These are phyloP conservation scores for Drosophila truncata DNA, from an alignment of 1,140 invertebrate genomes.

Conservation along the genomic window DNA sequence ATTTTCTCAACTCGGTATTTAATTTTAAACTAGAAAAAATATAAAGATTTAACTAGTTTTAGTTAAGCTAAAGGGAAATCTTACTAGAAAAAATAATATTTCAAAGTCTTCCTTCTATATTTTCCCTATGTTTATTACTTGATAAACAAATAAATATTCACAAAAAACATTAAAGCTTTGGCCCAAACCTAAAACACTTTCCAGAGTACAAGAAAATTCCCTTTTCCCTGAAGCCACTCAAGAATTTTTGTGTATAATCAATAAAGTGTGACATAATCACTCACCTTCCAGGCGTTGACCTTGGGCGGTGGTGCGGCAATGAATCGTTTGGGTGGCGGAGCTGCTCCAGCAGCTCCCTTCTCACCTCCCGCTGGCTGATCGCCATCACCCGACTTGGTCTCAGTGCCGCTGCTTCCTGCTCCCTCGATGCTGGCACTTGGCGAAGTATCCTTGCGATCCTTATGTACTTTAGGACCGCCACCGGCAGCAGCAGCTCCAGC, in stretches of 20 bases:
- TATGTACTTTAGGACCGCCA: constrained; percentile 47
- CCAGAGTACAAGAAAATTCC: neutral
- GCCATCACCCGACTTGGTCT: constrained; percentile 65
- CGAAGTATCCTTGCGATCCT: constrained; percentile 79
- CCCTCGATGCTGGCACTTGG: constrained; percentile 76
- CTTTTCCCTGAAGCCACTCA: neutral
- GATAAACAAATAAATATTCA: neutral
- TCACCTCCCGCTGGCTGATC: constrained; percentile 43
- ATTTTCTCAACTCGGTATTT: neutral
- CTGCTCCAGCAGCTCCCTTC: constrained; percentile 31
- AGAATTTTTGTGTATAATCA: constrained; percentile 13
- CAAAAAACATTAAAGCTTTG: no score
- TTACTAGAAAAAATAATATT: neutral
- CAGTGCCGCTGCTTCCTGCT: constrained; percentile 69
- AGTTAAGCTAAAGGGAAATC: neutral
- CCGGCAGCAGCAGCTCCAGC: neutral
- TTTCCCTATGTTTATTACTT: neutral
- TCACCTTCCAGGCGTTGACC: constrained; percentile 87
- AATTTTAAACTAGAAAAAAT: neutral
- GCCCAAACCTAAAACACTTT: neutral
- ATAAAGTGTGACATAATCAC: constrained; percentile 44
- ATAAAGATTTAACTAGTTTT: no score
- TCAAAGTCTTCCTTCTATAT: neutral
- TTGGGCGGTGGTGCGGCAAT: constrained; percentile 86
- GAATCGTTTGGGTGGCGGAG: constrained; percentile 85